Conservation (phyloP, 2,888 invertebrate species). For the Netelia melanura region DNA sequence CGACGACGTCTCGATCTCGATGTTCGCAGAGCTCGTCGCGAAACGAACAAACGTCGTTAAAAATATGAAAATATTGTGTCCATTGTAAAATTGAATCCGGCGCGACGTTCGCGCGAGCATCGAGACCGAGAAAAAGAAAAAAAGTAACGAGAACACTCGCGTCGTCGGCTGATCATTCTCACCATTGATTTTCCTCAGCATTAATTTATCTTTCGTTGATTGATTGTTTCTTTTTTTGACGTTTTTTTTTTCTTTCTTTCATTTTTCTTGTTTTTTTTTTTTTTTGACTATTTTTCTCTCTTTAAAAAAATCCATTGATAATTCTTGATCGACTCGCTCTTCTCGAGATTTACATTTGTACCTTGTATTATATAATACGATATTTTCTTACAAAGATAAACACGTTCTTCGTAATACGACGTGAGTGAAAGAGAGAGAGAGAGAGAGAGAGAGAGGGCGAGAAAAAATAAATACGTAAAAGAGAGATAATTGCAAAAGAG, state of each 20-base stretch:
- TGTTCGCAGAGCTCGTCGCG: constrained; percentile 24
- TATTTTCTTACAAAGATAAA: constrained; percentile 20
- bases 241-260: constrained; percentile 22
- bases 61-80: neutral
- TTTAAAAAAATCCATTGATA: constrained; percentile 36
- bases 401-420: constrained; percentile 31
- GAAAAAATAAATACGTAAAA: constrained; percentile 4
- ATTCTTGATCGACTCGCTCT: constrained; percentile 59
- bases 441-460: neutral
- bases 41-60: neutral
- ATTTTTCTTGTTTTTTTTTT: constrained; percentile 31
- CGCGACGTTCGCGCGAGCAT: constrained; percentile 12
- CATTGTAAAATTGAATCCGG: neutral
- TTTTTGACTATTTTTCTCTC: constrained; percentile 14
- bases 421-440: neutral
- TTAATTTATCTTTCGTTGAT: constrained; percentile 36
- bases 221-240: constrained; percentile 25
- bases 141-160: constrained; percentile 6
- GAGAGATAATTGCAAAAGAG: constrained; percentile 48
- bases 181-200: constrained; percentile 59
- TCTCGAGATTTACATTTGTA: constrained; percentile 49
- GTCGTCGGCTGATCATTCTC: constrained; percentile 62
- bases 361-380: constrained; percentile 13
- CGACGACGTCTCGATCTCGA: constrained; percentile 58
- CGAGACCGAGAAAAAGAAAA: constrained; percentile 17